Evolutionary conservation across 1,140 invertebrate genomes (phyloP), one percentile per base, ranked within the genome.

Genomic region (Heliconius himera): DNA sequence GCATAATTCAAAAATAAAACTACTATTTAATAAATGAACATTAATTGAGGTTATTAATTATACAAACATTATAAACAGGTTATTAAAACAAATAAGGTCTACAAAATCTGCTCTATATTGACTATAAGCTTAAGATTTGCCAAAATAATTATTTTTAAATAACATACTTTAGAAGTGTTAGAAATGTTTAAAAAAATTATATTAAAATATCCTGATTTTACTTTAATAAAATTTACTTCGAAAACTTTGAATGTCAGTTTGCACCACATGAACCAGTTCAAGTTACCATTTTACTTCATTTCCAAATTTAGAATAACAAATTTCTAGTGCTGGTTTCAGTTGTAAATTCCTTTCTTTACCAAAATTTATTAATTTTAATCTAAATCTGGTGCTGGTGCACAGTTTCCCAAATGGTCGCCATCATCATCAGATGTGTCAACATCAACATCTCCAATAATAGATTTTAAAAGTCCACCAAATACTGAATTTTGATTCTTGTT

Each of bases 371-470:
- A 22, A 26, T 72, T 79, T 88, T 86, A 94, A 87, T 94, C 93
- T 85, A 94, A 85, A 29, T 94, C 93, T 20, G 90, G 91, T 73
- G 88, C 86, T 29, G 89, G 77, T 36, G 84, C 77, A 82, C 74
- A 85, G 26, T 81, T 84, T 46, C 80, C 77, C 74, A 84, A 70
- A 78, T 75, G 83, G 16, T 89, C 88, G 33, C 84, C 88, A 41
- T 94, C 93, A 70, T 94, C 92, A 85, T 93, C 93, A 74, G 91
- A 93, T 85, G 90, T 90, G 70, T 93, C 92, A 46, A 85, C 87
- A 79, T 93, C 92, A 26, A 88, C 87, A 80, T 93, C 92, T 70
- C 92, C 92, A 73, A 93, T 93, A 51, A 94, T 93, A 71, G 93
- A 89, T 77, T 92, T 93, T 6, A 94, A 77, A 16, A 94, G 83